These are phyloP conservation scores for Alosa alosa DNA, from an alignment of 2,113 vertebrate species.

Conservation along the genomic window DNA sequence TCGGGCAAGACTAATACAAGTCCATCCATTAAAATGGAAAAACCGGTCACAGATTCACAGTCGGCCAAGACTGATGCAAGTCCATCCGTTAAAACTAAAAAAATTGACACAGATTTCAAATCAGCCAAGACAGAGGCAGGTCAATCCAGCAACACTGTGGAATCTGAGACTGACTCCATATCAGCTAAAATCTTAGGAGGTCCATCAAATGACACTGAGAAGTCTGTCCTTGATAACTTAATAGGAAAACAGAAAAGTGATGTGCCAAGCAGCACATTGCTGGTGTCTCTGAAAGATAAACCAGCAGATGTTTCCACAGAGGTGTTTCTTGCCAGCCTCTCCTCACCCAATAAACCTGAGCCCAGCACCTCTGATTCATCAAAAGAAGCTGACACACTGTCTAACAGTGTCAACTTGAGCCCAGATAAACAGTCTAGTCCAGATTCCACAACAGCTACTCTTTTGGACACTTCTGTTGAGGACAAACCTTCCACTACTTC, in stretches of 20 bases:
- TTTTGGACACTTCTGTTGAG: background rate
- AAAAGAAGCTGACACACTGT: background rate
- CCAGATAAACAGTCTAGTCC: constrained; percentile 50
- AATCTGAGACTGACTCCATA: background rate
- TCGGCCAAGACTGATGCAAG: background rate
- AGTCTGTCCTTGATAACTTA: constrained; percentile 37
- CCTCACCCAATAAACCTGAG: constrained; percentile 71
- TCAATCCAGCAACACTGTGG: background rate
- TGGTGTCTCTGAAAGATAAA: constrained; percentile 87
- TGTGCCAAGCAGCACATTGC: constrained; percentile 49
- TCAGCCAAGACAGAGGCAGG: background rate
- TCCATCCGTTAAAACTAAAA: background rate
- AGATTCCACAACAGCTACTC: constrained; percentile 20
- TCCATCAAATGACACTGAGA: background rate
- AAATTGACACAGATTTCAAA: background rate
- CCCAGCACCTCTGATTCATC: constrained; percentile 48
- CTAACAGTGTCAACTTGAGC: background rate
- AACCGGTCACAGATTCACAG: constrained; percentile 15
- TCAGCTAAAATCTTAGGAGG: background rate
- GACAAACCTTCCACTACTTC: background rate
- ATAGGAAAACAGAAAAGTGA: constrained; percentile 55
- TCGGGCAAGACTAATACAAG: background rate
- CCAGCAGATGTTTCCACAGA: constrained; percentile 93
- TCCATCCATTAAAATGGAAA: constrained; percentile 31
- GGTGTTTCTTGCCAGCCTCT: constrained; percentile 81